Evolutionary conservation across 2,888 invertebrate species (phyloP).

Genomic region (Perizoma affinitatum): DNA sequence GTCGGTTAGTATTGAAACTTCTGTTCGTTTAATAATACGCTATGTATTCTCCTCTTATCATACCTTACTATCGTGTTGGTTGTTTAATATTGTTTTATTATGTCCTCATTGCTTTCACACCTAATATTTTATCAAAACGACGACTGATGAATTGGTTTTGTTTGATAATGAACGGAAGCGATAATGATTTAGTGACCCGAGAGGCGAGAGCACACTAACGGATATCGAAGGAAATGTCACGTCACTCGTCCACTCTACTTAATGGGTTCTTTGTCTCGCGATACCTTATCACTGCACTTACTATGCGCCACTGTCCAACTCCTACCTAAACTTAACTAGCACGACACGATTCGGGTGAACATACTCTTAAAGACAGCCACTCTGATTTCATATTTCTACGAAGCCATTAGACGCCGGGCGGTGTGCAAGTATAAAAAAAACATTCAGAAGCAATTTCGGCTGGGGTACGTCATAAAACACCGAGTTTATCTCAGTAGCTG

Average conservation of each 20-base stretch:
- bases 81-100: too few species aligned
- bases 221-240: constrained; percentile 82
- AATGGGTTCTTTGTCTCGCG: constrained; percentile 82
- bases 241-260: constrained; percentile 72
- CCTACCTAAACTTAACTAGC: constrained; percentile 40
- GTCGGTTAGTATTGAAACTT: too few species aligned
- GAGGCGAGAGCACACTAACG: constrained; percentile 71
- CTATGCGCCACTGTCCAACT: constrained; percentile 55
- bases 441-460: constrained; percentile 50
- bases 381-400: constrained; percentile 31
- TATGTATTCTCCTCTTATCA: not conserved
- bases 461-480: constrained; percentile 59
- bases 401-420: constrained; percentile 27
- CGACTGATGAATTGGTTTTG: constrained; percentile 52
- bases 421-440: constrained; percentile 40
- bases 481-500: constrained; percentile 53
- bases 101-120: constrained; percentile 20
- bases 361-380: constrained; percentile 9
- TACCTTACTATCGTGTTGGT: too few species aligned
- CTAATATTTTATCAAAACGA: constrained; percentile 34
- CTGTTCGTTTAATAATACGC: too few species aligned
- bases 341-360: constrained; percentile 17
- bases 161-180: constrained; percentile 74
- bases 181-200: constrained; percentile 78
- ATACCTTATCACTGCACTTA: constrained; percentile 73